These are phyloP conservation scores for Eristalinus aeneus DNA, from an alignment of 2,888 invertebrate genomes.

Conservation along the genomic window DNA sequence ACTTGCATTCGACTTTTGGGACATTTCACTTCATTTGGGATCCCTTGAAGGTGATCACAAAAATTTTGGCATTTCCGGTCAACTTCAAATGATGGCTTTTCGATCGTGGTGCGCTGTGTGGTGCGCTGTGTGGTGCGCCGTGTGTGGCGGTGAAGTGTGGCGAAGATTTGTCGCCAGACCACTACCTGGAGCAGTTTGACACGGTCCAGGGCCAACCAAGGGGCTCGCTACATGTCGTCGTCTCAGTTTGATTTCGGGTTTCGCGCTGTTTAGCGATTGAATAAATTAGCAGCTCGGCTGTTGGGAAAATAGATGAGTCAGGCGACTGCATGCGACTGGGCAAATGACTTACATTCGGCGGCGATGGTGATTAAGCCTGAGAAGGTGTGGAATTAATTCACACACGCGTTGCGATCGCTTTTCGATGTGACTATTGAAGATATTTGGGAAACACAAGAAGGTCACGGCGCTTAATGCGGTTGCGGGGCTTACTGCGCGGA, in stretches of 20 bases:
- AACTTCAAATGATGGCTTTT: constrained; percentile 19
- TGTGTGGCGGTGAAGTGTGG: neutral
- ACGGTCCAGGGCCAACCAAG: neutral
- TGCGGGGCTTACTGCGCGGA: neutral
- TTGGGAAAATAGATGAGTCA: constrained; percentile 46
- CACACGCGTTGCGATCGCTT: neutral
- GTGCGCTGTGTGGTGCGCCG: neutral
- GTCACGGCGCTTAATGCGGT: neutral
- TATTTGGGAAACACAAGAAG: neutral
- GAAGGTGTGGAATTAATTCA: neutral
- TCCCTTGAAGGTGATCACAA: constrained; percentile 32
- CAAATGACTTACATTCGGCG: neutral
- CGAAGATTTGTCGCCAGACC: constrained; percentile 32
- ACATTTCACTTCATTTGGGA: neutral
- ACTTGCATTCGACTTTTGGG: neutral
- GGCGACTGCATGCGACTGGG: neutral
- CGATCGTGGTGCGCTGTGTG: no score
- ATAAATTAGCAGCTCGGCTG: constrained; percentile 47
- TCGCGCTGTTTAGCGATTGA: constrained; percentile 51
- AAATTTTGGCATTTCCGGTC: constrained; percentile 65
- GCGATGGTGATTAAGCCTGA: neutral
- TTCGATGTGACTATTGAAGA: neutral
- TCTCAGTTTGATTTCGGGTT: constrained; percentile 2
- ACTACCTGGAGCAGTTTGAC: constrained; percentile 4
- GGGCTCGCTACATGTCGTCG: constrained; percentile 8